These are phyloP conservation scores for Marmota flaviventris DNA, from an alignment of 2,113 vertebrate genomes.

Conservation along the genomic window DNA sequence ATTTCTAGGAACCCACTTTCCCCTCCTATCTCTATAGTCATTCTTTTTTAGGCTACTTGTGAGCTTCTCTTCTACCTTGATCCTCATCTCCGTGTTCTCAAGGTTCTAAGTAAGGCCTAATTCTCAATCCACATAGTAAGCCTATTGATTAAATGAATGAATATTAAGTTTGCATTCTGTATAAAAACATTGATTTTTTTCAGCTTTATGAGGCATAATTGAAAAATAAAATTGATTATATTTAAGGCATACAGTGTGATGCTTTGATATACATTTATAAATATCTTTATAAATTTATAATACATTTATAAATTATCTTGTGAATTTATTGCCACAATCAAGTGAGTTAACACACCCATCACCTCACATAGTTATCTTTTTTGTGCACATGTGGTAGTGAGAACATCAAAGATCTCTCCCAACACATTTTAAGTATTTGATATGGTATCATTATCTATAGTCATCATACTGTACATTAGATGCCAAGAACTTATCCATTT, in stretches of 20 bases:
- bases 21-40: not conserved
- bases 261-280: too few species aligned
- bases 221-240: not conserved
- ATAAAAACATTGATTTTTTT: not conserved
- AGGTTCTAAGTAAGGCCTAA: not conserved
- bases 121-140: not conserved
- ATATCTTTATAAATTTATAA: too few species aligned
- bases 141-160: not conserved
- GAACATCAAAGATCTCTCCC: not conserved
- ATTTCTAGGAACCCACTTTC: not conserved
- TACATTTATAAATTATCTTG: not conserved
- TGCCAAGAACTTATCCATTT: not conserved
- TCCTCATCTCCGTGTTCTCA: not conserved
- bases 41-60: not conserved
- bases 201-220: not conserved
- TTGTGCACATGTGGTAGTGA: not conserved
- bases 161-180: not conserved
- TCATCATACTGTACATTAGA: not conserved
- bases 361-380: not conserved
- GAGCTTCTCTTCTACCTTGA: not conserved
- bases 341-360: not conserved
- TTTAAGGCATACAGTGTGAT: not conserved
- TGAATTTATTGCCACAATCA: not conserved
- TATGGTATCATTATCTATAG: not conserved
- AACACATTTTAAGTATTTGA: not conserved